Percentiles rank a stretch among this genome's conserved stretches.
Conservation (phyloP, 2,888 invertebrate genomes). For the Cheilosia vulpina region DNA sequence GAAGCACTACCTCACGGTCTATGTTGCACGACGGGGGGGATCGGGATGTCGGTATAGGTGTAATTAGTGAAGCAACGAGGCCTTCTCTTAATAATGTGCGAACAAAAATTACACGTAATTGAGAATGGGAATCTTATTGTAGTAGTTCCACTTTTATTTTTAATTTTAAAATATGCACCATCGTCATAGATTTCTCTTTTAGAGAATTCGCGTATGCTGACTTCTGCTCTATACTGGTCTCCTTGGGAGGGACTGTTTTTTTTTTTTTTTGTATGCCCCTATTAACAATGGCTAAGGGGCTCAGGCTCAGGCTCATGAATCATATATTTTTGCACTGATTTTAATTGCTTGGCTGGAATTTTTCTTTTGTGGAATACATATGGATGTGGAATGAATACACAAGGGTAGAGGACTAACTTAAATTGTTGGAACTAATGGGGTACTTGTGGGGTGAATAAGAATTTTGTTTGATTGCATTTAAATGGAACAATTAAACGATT, state of each 20-base stretch:
- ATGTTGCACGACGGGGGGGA: not conserved
- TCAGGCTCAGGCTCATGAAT: conserved; percentile 14
- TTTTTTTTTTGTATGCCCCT: conserved; percentile 13
- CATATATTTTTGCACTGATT: conserved; percentile 27
- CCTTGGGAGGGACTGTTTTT: conserved; percentile 9
- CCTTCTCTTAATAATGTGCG: conserved; percentile 29
- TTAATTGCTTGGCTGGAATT: conserved; percentile 33
- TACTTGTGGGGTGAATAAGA: conserved; percentile 8
- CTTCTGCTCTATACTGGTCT: not conserved
- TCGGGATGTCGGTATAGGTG: not conserved
- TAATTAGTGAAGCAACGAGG: conserved; percentile 35
- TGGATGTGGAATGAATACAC: not conserved
- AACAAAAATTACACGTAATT: conserved; percentile 29
- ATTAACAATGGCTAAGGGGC: conserved; percentile 17
- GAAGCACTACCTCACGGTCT: not conserved
- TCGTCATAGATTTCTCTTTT: conserved; percentile 6
- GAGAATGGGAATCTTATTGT: conserved; percentile 25
- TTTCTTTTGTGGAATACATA: conserved; percentile 14
- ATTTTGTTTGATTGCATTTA: conserved; percentile 6
- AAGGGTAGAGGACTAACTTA: conserved; percentile 1
- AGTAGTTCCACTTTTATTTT: conserved; percentile 6
- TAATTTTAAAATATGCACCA: not conserved
- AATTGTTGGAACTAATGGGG: conserved; percentile 32
- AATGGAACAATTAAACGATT: conserved; percentile 24
- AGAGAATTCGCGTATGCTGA: not conserved